A percentile compares a stretch with the other conserved stretches of the same genome.
phyloP scores from a whole-genome alignment of 1,140 invertebrate species.

The Euwallacea fornicatus region DNA sequence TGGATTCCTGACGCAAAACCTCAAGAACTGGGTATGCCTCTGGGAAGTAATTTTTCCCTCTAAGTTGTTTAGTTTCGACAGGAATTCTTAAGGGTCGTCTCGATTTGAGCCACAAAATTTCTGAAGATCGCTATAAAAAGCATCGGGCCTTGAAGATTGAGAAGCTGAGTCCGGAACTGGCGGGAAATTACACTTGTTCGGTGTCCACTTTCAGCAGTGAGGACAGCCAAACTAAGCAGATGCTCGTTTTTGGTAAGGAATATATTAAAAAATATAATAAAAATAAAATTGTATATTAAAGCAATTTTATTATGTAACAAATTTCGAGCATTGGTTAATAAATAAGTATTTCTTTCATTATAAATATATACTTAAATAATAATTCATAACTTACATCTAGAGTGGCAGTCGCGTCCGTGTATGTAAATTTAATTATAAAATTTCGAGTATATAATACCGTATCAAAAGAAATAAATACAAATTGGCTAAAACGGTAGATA shows the following conservation, averaged over 20 bases:
- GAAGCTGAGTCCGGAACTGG: slow-evolving; percentile 68
- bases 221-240: slow-evolving; percentile 64
- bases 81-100: slow-evolving; percentile 63
- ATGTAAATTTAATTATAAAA: no score
- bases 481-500: no score
- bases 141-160: slow-evolving; percentile 69
- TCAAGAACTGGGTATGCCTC: slow-evolving; percentile 57
- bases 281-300: not conserved
- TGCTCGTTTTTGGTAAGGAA: slow-evolving; percentile 72
- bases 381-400: not conserved
- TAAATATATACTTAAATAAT: not conserved
- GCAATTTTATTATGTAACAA: slow-evolving; percentile 17
- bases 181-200: slow-evolving; percentile 71
- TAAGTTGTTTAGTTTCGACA: slow-evolving; percentile 9
- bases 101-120: slow-evolving; percentile 64
- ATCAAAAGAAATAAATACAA: no score
- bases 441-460: no score
- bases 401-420: not conserved
- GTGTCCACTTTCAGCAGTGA: slow-evolving; percentile 70
- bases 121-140: slow-evolving; percentile 60
- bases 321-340: slow-evolving; percentile 9
- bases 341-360: not conserved
- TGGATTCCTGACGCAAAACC: slow-evolving; percentile 71
- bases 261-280: slow-evolving; percentile 11
- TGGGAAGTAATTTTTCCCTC: not conserved